Evolutionary conservation across 2,888 invertebrate genomes (phyloP), one percentile per base, ranked within the genome.

Genomic region (Mechanitis messenoides): DNA sequence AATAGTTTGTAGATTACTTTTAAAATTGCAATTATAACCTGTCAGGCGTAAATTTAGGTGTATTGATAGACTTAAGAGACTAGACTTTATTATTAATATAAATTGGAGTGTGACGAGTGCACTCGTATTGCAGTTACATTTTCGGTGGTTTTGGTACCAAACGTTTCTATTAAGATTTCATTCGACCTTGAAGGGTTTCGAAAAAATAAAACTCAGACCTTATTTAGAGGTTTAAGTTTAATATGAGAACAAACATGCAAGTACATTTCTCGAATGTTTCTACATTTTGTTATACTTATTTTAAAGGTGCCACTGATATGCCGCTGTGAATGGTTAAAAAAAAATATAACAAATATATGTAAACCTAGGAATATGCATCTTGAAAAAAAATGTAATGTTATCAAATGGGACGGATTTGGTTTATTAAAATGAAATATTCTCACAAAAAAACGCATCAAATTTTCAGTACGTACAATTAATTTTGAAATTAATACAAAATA

Each of bases 181-280:
- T 1, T 0, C 20, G 20, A 20, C 20, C 1, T 20, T 20, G 20
- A 20, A 20, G 20, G 20, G 20, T 20, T 20, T 20, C 20, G 20
- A 35, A 67, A 56, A 63, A 64, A 61, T 56, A 69, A 71, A 69
- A 60, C 59, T 58, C 20, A 55, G 61, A 65, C 58, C 72, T 74
- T 75, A 76, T 70, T 76, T 72, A 81, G 78, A 74, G 78, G 71
- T 86, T 88, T 87, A 87, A 31, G 31, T 80, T 86, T 76, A 85
- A 79, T 71, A 72, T 80, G 75, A 85, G 87, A 86, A 86, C 84
- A 87, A 86, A 83, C 85, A 88, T 87, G 87, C 87, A 85, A 84
- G 77, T 88, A 89, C 86, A 87, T 85, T 84, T 84, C 72, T 73
- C 72, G 70, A 81, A 85, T 81, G 80, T 77, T 83, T 73, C 76